A percentile compares a stretch with the other conserved stretches of the same genome.
Evolutionary conservation across 2,797 vertebrate species (phyloP).

Genomic region (Brachyrhaphis roseni): DNA sequence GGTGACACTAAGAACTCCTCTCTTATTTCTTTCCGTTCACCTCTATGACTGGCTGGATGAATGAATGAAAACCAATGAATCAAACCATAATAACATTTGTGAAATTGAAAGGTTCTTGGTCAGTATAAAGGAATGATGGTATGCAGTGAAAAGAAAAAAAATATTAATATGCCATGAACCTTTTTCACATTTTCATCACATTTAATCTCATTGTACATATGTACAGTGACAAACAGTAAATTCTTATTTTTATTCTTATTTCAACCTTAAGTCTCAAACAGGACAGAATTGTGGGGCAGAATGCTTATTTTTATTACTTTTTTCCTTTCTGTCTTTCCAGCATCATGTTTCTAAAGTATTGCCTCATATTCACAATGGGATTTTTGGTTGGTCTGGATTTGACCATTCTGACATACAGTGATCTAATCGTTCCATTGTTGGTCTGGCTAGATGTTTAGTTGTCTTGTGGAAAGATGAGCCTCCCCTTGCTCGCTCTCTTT

Average conservation of each 20-base stretch:
- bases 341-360: background rate
- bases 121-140: background rate
- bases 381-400: background rate
- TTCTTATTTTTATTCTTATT: no score
- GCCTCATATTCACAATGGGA: background rate
- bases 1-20: conserved; percentile 54
- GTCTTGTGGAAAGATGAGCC: background rate
- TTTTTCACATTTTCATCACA: background rate
- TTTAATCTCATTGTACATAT: no score
- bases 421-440: background rate
- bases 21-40: conserved; percentile 18
- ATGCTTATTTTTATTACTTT: background rate
- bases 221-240: background rate
- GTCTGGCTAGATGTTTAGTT: background rate
- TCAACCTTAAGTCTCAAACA: background rate
- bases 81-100: background rate
- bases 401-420: background rate
- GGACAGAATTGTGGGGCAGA: background rate
- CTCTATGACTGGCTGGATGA: background rate
- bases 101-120: background rate
- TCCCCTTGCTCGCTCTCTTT: background rate
- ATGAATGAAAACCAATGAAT: no score
- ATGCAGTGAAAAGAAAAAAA: background rate
- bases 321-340: background rate
- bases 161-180: background rate